Evolutionary conservation across 2,888 invertebrate species (phyloP), one percentile per base, ranked within the genome.

Genomic region (Neria commutata): DNA sequence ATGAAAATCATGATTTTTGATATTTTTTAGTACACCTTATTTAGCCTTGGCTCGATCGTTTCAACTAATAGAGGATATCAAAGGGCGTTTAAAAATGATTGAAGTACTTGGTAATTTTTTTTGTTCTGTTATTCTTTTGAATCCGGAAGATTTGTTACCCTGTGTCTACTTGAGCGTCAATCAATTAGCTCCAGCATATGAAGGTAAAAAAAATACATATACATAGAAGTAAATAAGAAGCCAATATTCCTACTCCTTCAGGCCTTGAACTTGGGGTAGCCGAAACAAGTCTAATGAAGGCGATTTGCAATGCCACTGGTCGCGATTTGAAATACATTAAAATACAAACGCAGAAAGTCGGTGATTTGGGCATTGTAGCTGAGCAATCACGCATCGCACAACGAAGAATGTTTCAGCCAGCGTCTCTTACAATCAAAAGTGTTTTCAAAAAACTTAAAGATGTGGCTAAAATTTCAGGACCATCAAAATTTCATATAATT

Each of bases 141-240:
- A 91, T 17, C 95, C 97, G 0, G 87, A 90, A n/a, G 98, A 99
- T 81, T 84, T 99, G 60, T 77, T 96, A 56, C 88, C 92, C 0
- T 94, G 94, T 69, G 87, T 99, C 17, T 98, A 99, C 81, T 83
- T 99, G 66, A 96, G 96, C 73, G 85, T 98, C n/a, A 99, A 99
- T 82, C 91, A 93, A 81, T 83, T 99, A 46, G 98, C 95, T 1
- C 98, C 99, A 0, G 94, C 97, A 0, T 98, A 97, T 79, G 94
- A 96, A 81, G 98, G 95, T 83, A 76, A 78, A 19, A 17, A 25
- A 29, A 5, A 29, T 29, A 29, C 29, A 29, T 29, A 29, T 29
- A 26, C 25, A 37, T 40, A 33, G 29, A 48, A 48, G 23, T 49
- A 19, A 19, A 45, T 52, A 52, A 29, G 11, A 29, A 29, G 11